Evolutionary conservation across 53 echinoderm and acorn worm genomes (phyloP).

Genomic region (Antedon mediterranea): DNA sequence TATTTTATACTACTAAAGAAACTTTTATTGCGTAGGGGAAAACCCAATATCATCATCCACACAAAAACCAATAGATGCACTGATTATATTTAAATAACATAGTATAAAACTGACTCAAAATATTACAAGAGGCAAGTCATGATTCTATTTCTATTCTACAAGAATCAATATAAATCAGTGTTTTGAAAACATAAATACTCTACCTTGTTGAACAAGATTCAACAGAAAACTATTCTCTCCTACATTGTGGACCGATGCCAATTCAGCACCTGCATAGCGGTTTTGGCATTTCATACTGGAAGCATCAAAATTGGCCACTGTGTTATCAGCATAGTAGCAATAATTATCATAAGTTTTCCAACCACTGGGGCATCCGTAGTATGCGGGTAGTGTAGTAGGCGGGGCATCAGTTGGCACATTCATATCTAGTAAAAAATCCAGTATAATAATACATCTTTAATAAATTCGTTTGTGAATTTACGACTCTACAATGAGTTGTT

Average conservation of each 20-base stretch:
- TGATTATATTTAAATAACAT: no score
- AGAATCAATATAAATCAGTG: no score
- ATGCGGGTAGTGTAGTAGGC: conserved; percentile 19
- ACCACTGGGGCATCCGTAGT: conserved; percentile 15
- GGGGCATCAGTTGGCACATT: conserved; percentile 8
- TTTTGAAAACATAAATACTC: no score
- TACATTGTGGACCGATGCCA: conserved; percentile 34
- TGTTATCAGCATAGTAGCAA: conserved; percentile 15
- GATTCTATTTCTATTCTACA: no score
- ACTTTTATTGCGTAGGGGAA: no score
- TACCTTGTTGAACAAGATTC: conserved; percentile 23
- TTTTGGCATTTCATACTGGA: conserved; percentile 31
- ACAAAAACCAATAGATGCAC: no score
- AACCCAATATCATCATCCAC: no score
- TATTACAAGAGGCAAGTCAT: no score
- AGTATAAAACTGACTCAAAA: no score
- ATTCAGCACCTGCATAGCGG: conserved; percentile 16
- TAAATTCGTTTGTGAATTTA: no score
- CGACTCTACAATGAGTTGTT: no score
- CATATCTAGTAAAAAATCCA: conserved; percentile 1
- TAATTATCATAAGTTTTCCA: conserved; percentile 18
- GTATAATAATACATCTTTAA: not conserved
- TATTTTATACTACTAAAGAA: no score
- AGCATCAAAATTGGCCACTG: conserved; percentile 17
- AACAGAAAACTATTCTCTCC: conserved; percentile 51